Base-by-base conservation (phyloP, 2,797 vertebrate species). In the Tragelaphus oryx region DNA sequence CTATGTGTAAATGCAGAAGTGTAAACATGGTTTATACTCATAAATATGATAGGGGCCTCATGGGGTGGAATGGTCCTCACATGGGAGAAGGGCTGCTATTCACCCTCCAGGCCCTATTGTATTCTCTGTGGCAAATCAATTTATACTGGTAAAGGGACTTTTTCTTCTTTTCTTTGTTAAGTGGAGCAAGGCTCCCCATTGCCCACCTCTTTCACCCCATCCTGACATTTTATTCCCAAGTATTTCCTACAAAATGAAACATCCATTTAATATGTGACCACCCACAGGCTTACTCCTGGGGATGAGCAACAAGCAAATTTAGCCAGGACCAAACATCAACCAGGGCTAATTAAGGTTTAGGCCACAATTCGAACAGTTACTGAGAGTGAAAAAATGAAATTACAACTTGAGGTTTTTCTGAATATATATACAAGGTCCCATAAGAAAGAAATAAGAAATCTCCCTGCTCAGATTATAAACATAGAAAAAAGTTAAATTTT, bases 111-210 rank as follows among this genome's bases (percentile, higher is more conserved):
- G 54, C 94, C 92, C 62, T 87, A 41, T 26, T 93, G 92, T 48
- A 52, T 83, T 81, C 55, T 83, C 88, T 17, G 50, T 5, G 14
- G 57, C 50, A 93, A 59, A 96, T 87, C 81, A 95, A 92, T 91
- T 97, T 95, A 90, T 48, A 37, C 46, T 86, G 2, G 68, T 50
- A 8, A 95, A 95, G 30, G 41, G 90, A 44, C 26, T 89, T 95
- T 85, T 89, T 88, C 41, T 50, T 52, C 26, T 41, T 84, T 93
- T 71, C 74, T 93, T 90, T 87, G 28, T 76, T 41, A 33, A 96
- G 65, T 14, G 54, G 10, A 92, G 17, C 75, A 85, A 94, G 52
- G 78, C 52, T 97, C 74, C 94, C 74, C 0, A 0, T 76, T 95
- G 96, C 60, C 89, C 68, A 18, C 87, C 97, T 96, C 90, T 46